Evolutionary conservation across 92 coral and sea anemone species (phyloP), one percentile per base, ranked within the genome.

Genomic region (Micromussa lordhowensis): DNA sequence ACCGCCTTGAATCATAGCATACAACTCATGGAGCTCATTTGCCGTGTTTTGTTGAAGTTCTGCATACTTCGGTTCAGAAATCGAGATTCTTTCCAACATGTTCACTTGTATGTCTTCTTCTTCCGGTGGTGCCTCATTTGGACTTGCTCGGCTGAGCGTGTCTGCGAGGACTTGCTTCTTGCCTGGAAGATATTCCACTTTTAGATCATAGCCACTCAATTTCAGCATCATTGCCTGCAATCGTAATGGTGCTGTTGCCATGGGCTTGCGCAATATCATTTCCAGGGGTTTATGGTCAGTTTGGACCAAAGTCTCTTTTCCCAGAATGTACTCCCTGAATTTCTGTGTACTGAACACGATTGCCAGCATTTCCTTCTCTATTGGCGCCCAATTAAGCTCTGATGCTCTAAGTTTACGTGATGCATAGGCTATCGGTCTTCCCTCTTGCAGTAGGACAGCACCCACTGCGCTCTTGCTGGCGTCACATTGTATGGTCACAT

Each of bases 311-410:
- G 88, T 78, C 63, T 73, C 40, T 78, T 90, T 86, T n/a, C 93
- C 95, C 35, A 90, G 88, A 12, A 92, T 86, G 83, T 92, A 89
- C 68, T 92, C 91, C 80, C 93, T 86, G 91, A 92, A 92, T 63
- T 86, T 89, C 68, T 80, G 79, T 72, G 88, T 86, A 31, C 83
- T 81, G 90, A 78, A 85, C 44, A 85, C 83, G 19, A 90, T 87
- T 10, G 90, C 95, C 49, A 78, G 63, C 87, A 90, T 57, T 87
- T 93, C 92, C 75, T 93, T 84, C 83, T 93, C 93, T 1, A 93
- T 90, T 17, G 89, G 91, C 40, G 89, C 84, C 86, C 89, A 90
- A 84, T 77, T 87, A 30, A 77, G 63, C 71, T 90, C 92, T 1
- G 92, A 72, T 51, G 80, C 22, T 16, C 88, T 48, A 17, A 90